Evolutionary conservation across 2,888 invertebrate species (phyloP), one percentile per base, ranked within the genome.

Genomic region (Ptilodon capucinus): DNA sequence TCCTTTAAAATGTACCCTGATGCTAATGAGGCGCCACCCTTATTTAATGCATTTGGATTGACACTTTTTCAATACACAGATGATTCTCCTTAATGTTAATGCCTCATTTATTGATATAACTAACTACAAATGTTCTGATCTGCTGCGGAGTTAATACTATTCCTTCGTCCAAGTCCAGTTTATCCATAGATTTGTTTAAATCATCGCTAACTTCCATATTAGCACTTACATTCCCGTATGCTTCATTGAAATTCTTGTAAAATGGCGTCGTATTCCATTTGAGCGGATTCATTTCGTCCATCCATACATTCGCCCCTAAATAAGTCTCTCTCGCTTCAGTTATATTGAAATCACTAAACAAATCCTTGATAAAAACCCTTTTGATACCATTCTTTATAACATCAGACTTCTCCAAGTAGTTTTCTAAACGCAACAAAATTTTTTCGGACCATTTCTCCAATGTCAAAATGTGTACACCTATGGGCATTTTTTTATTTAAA

Each of bases 341-440:
- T 0, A 95, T 89, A 0, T 72, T 76, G 42, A 95, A 91, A 39
- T 87, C 79, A 0, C 81, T 70, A 55, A 96, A 94, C 0, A 95
- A 57, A 43, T 92, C 80, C 86, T 92, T 79, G 0, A 95, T 60
- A 63, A 92, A 81, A 0, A 95, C 81, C 4, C 74, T 83, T 6
- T 92, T 93, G 0, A 91, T 74, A 2, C 91, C 81, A 0, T 93
- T 93, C n/a, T 90, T 83, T 0, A 72, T 68, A 46, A 60, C 50
- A 25, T 97, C 97, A 0, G 86, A 78, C 23, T 88, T 91, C 71
- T 96, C 95, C 42, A 95, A 91, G 62, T 95, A 92, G 72, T 97
- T 96, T 72, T 97, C 97, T 1, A 97, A 74, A 32, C 97, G 91
- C 2, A 97, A 60, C n/a, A 97, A 79, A 4, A 95, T 64, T 0